Evolutionary conservation across 2,888 invertebrate species (phyloP), one percentile per base, ranked within the genome.

Genomic region (Vannuccia rotundouncinata): DNA sequence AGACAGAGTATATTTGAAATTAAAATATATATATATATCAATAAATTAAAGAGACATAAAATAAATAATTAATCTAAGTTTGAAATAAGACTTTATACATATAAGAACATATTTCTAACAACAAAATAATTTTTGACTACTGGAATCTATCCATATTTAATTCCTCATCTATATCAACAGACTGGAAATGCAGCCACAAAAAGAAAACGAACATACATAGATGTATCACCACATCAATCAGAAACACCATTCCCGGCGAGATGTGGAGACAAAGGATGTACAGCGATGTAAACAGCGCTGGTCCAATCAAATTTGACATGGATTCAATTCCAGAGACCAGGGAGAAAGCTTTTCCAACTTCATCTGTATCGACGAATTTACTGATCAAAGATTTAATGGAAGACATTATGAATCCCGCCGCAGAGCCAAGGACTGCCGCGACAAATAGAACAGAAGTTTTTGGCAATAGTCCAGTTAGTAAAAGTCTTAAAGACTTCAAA

Each of bases 121-220:
- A n/a, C n/a, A n/a, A n/a, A n/a, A n/a, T n/a, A n/a, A n/a, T n/a
- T n/a, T n/a, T n/a, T n/a, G n/a, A n/a, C n/a, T n/a, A n/a, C n/a
- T n/a, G n/a, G n/a, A n/a, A n/a, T n/a, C n/a, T n/a, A n/a, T n/a
- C n/a, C n/a, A n/a, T n/a, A n/a, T n/a, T n/a, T n/a, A n/a, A n/a
- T n/a, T n/a, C n/a, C n/a, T n/a, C n/a, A n/a, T n/a, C n/a, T n/a
- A n/a, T n/a, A n/a, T n/a, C n/a, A n/a, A n/a, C n/a, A n/a, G n/a
- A n/a, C n/a, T 75, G 2, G 28, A 75, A 75, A 28, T 75, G 75
- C 2, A 75, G 75, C 29, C 75, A 31, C 27, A 96, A 88, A 82
- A 97, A 93, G 89, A 92, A 95, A 86, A 95, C 95, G 0, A 96
- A 95, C 22, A 88, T 87, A 82, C 22, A 29, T 1, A 86, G 66